phyloP scores from a whole-genome alignment of 2,113 vertebrate genomes.

The Aegypius monachus region DNA sequence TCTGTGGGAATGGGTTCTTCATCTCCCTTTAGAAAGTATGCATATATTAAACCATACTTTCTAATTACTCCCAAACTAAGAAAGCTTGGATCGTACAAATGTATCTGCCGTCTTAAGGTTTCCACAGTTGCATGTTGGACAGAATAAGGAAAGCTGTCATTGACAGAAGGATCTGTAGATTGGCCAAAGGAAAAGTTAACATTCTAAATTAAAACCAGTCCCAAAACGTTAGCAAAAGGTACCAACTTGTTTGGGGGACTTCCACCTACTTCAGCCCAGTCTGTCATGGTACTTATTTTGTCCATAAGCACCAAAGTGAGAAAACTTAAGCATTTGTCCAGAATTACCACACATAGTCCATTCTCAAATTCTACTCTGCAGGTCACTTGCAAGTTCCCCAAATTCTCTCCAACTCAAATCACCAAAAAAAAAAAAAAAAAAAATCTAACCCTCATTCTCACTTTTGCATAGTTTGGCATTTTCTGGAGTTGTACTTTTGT shows the following conservation, averaged over 20 bases:
- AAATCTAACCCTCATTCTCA: background rate
- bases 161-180: background rate
- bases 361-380: background rate
- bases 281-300: background rate
- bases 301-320: slow-evolving; percentile 28
- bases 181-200: slow-evolving; percentile 3
- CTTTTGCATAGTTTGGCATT: slow-evolving; percentile 65
- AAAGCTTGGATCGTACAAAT: slow-evolving; percentile 19
- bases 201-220: background rate
- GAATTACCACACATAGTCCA: background rate
- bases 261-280: background rate
- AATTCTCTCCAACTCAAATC: background rate
- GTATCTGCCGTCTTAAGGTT: background rate
- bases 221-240: background rate
- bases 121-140: background rate
- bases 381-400: background rate
- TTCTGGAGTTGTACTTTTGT: slow-evolving; percentile 15
- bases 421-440: background rate
- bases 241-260: background rate
- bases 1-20: slow-evolving; percentile 27
- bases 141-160: background rate
- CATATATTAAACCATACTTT: slow-evolving; percentile 24
- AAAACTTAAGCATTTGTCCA: slow-evolving; percentile 28
- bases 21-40: slow-evolving; percentile 49
- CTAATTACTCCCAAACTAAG: slow-evolving; percentile 52